These are phyloP conservation scores for Oncorhynchus clarkii DNA, from an alignment of 2,113 vertebrate genomes.

Conservation along the genomic window DNA sequence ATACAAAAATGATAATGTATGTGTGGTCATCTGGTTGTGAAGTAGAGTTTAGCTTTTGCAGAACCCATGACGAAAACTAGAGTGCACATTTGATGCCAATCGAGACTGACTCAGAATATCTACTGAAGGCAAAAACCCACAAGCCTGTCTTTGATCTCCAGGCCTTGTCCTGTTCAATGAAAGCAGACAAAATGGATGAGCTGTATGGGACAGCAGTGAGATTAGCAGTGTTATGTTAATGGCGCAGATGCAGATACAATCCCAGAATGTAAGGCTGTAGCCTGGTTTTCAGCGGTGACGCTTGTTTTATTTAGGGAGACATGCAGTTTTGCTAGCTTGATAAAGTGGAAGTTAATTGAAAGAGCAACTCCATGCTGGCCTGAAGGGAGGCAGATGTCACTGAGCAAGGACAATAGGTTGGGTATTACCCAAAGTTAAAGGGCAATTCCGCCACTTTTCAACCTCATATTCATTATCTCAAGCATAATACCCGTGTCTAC, in stretches of 20 bases:
- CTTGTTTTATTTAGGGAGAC: constrained; percentile 58
- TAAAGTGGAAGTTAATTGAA: constrained; percentile 70
- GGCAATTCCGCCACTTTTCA: no score
- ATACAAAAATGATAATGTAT: no score
- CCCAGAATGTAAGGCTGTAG: constrained; percentile 27
- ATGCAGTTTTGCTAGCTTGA: constrained; percentile 56
- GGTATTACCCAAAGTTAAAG: no score
- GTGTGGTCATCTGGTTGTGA: no score
- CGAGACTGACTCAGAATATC: no score
- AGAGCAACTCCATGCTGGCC: not conserved
- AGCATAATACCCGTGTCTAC: no score
- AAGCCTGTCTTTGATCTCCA: constrained; percentile 58
- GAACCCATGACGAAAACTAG: no score
- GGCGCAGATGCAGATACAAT: not conserved
- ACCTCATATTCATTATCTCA: no score
- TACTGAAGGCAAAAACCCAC: constrained; percentile 10
- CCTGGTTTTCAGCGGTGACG: constrained; percentile 44
- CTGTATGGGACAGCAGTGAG: constrained; percentile 45
- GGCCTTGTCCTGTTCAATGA: constrained; percentile 55
- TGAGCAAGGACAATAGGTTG: not conserved
- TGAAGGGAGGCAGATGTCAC: not conserved
- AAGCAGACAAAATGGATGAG: constrained; percentile 52
- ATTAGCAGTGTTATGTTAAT: constrained; percentile 68
- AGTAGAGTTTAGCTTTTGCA: no score
- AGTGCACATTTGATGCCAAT: no score